Evolutionary conservation across 2,113 vertebrate genomes (phyloP), one percentile per base, ranked within the genome.

Genomic region (Coryphaenoides rupestris): DNA sequence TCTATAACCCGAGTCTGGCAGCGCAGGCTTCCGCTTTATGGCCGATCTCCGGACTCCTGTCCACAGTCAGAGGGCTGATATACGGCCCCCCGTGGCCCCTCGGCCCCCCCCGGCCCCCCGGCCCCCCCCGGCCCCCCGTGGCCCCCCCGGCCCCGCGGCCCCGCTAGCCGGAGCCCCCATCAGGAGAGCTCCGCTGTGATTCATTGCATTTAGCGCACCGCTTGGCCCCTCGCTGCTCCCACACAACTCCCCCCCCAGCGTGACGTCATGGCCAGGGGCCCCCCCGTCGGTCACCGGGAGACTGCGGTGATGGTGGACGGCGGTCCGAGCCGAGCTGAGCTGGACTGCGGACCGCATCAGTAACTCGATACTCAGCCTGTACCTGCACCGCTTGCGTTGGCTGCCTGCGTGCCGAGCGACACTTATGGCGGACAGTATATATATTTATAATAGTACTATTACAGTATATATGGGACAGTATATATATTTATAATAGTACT

Each of bases 211-310:
- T 81, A 78, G 65, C 72, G 58, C 54, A 65, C 33, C 72, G 6
- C 66, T 76, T 68, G 62, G 58, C 55, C 66, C 72, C 67, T 76
- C 73, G 66, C 69, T 63, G 65, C 63, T 78, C 79, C 76, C 68
- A 73, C 60, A 68, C 58, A 82, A 75, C 69, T 73, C 73, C 58
- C 21, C 70, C 71, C 70, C 62, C 63, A 63, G 58, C 84, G 76
- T 88, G 85, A 88, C 86, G 86, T 87, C 87, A 87, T 72, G 82
- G 75, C 82, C 59, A 77, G 80, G 71, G 69, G n/a, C n/a, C n/a
- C 79, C 77, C 80, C 86, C 86, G 89, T 88, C 88, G 89, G 87
- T 86, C 83, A 86, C 82, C 86, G 88, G 88, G 89, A 87, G 85
- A 83, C 83, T 81, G 80, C 77, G 78, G 81, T 84, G 83, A 84